Percentiles rank a stretch among this genome's conserved stretches.
Evolutionary conservation across 2,113 vertebrate genomes (phyloP).

Genomic region (Pseudorectes ferrugineus): DNA sequence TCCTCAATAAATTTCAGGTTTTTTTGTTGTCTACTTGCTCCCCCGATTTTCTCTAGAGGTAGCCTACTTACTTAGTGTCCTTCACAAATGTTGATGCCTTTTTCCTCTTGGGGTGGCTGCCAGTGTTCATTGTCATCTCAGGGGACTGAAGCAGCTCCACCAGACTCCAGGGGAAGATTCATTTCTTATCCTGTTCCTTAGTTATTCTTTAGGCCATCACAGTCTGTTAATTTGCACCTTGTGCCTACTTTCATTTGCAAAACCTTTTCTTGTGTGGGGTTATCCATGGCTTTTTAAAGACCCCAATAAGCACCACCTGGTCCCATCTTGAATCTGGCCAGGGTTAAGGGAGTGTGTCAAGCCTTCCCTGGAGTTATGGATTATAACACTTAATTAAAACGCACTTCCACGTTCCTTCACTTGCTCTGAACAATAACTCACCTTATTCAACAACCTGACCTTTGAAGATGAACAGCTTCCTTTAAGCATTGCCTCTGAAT

Average conservation of each 20-base stretch:
- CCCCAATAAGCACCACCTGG: neutral
- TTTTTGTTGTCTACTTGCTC: neutral
- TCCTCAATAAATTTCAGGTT: rapidly evolving
- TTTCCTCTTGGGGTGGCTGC: neutral
- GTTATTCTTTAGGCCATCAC: neutral
- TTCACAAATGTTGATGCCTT: neutral
- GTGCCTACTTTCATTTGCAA: neutral
- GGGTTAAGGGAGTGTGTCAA: neutral
- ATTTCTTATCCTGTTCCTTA: neutral
- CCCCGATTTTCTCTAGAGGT: neutral
- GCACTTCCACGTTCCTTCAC: rapidly evolving
- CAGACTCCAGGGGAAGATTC: neutral
- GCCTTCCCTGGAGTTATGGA: neutral
- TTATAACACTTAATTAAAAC: neutral
- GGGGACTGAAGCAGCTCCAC: neutral
- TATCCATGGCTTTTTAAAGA: neutral
- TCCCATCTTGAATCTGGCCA: neutral
- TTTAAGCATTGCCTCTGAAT: neutral
- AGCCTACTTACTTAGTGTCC: rapidly evolving
- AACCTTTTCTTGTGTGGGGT: neutral
- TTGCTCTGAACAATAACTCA: neutral
- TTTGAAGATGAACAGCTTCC: neutral
- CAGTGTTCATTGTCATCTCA: rapidly evolving
- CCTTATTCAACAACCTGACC: neutral
- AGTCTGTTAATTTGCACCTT: neutral